phyloP scores from a whole-genome alignment of 2,797 vertebrate species.

The Rhadinocentrus ornatus region DNA sequence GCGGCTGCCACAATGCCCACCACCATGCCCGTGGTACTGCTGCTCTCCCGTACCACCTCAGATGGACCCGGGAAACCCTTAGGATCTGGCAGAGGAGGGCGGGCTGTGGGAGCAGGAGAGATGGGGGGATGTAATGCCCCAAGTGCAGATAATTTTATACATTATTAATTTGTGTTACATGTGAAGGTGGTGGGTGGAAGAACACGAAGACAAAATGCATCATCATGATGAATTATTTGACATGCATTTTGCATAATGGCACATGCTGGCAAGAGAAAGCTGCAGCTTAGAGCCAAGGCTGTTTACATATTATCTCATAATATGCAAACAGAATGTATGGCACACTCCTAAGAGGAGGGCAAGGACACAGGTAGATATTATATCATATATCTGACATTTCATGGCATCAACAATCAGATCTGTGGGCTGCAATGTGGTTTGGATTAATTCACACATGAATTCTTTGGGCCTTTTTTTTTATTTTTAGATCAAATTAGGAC shows the following conservation, averaged over 20 bases:
- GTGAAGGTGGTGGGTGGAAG: conserved; percentile 32
- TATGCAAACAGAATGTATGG: conserved; percentile 61
- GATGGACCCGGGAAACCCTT: conserved; percentile 90
- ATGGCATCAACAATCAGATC: conserved; percentile 10
- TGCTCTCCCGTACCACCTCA: conserved; percentile 94
- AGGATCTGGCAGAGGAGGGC: conserved; percentile 86
- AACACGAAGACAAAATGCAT: conserved; percentile 53
- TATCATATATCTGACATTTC: conserved; percentile 48
- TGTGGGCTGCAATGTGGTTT: too few relatives aligned
- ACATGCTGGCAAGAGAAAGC: conserved; percentile 42
- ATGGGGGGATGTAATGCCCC: conserved; percentile 8
- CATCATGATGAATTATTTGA: conserved; percentile 65
- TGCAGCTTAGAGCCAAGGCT: conserved; percentile 55
- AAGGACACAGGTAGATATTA: conserved; percentile 40
- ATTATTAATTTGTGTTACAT: conserved; percentile 56
- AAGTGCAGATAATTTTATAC: conserved; percentile 13
- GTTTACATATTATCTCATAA: conserved; percentile 58
- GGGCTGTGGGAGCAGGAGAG: conserved; percentile 60
- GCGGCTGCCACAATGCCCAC: conserved; percentile 98
- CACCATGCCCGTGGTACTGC: conserved; percentile 99
- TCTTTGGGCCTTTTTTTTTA: not conserved
- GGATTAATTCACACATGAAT: conserved; percentile 19
- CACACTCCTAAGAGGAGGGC: conserved; percentile 31
- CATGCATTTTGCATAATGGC: conserved; percentile 61
- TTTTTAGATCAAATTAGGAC: not conserved